A percentile compares a stretch with the other conserved stretches of the same genome.
Evolutionary conservation across 1,140 invertebrate genomes (phyloP).

Genomic region (Tetranychus cinnabarinus): DNA sequence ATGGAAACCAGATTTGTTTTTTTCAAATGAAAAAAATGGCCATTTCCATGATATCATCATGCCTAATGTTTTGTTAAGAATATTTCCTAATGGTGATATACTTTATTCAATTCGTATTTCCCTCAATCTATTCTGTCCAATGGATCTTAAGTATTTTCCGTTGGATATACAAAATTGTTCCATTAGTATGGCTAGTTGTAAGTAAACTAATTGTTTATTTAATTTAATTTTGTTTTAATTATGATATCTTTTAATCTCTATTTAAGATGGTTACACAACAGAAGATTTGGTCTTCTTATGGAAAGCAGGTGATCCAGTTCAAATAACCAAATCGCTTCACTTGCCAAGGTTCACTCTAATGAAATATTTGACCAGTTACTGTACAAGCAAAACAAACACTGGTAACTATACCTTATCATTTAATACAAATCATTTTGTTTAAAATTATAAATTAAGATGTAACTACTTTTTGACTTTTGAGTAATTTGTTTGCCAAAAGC

Average conservation of each 20-base stretch:
- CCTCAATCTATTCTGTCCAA: slow-evolving; percentile 51
- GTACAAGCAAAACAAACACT: slow-evolving; percentile 20
- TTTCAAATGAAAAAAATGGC: slow-evolving; percentile 7
- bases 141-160: slow-evolving; percentile 86
- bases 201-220: slow-evolving; percentile 27
- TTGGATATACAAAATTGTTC: slow-evolving; percentile 77
- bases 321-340: slow-evolving; percentile 37
- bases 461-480: too few species aligned
- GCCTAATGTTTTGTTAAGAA: slow-evolving; percentile 7
- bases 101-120: slow-evolving; percentile 1
- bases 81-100: slow-evolving; percentile 5
- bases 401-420: slow-evolving; percentile 31
- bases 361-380: slow-evolving; percentile 22
- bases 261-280: slow-evolving; percentile 69
- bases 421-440: slow-evolving; percentile 39
- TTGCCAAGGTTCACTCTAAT: slow-evolving; percentile 22
- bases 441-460: too few species aligned
- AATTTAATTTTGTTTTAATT: too few species aligned
- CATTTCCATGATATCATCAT: slow-evolving; percentile 3
- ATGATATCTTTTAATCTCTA: background rate
- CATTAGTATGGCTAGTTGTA: slow-evolving; percentile 78
- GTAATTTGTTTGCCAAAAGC: too few species aligned
- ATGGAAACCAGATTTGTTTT: slow-evolving; percentile 11
- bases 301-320: slow-evolving; percentile 77
- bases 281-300: slow-evolving; percentile 75